Percentiles rank a stretch among this genome's conserved stretches.
These are phyloP conservation scores for Automeris io DNA, from an alignment of 2,888 invertebrate species.

Conservation along the genomic window DNA sequence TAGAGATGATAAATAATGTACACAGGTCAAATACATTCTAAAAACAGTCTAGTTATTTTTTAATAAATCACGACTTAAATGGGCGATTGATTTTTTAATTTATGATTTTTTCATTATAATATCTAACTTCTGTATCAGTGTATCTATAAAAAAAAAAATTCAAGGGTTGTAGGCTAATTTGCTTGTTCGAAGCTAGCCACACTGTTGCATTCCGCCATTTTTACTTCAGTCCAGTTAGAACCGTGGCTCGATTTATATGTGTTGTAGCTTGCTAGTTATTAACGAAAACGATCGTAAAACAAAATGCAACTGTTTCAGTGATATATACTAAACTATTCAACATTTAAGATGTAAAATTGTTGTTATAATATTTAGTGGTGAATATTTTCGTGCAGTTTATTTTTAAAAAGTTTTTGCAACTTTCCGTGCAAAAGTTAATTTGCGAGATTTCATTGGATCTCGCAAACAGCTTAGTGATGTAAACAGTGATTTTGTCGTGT, in stretches of 20 bases:
- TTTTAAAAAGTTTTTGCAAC: conserved; percentile 32
- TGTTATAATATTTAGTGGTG: conserved; percentile 17
- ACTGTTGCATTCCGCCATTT: conserved; percentile 38
- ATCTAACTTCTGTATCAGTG: too few species aligned
- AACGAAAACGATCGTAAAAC: conserved; percentile 39
- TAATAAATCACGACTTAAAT: too few species aligned
- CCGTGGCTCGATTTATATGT: conserved; percentile 31
- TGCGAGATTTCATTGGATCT: conserved; percentile 13
- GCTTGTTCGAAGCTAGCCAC: conserved; percentile 19
- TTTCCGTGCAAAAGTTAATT: conserved; percentile 22
- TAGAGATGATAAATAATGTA: too few species aligned
- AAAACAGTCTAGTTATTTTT: too few species aligned
- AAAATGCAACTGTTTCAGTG: conserved; percentile 35
- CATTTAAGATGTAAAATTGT: conserved; percentile 21
- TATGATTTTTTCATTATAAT: too few species aligned
- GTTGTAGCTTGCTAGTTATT: conserved; percentile 21
- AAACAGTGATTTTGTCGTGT: conserved; percentile 30
- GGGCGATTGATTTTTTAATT: too few species aligned
- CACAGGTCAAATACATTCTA: too few species aligned
- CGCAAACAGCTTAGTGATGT: conserved; percentile 27
- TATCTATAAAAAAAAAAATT: conserved; percentile 4
- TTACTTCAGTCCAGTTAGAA: conserved; percentile 57
- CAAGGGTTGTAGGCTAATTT: not conserved
- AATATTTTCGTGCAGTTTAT: conserved; percentile 15
- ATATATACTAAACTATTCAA: conserved; percentile 22